These are phyloP conservation scores for Zaprionus lineosus DNA, from an alignment of 2,888 invertebrate species.

Conservation along the genomic window DNA sequence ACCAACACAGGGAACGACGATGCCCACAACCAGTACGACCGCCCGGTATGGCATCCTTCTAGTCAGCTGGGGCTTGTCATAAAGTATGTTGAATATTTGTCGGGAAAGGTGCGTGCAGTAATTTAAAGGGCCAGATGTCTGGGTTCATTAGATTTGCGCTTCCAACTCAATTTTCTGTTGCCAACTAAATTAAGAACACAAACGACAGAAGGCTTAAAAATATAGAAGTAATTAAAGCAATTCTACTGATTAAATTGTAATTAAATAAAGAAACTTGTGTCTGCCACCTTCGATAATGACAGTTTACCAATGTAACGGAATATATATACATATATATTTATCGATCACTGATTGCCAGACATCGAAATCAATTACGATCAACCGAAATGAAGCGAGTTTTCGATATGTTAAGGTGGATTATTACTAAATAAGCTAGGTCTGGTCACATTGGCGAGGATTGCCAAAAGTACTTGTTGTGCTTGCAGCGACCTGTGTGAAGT, in stretches of 20 bases:
- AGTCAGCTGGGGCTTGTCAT: conserved; percentile 60
- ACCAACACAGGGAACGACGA: too few relatives aligned
- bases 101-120: conserved; percentile 57
- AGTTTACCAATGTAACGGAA: too few relatives aligned
- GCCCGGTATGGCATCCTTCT: conserved; percentile 46
- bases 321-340: too few relatives aligned
- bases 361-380: too few relatives aligned
- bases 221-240: not conserved
- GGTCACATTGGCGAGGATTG: conserved; percentile 14
- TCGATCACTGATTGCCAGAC: too few relatives aligned
- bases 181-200: not conserved
- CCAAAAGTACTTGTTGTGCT: conserved; percentile 11
- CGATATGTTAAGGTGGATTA: too few relatives aligned
- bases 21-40: too few relatives aligned
- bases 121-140: conserved; percentile 28
- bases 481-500: conserved; percentile 18
- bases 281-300: too few relatives aligned
- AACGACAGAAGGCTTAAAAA: conserved; percentile 10
- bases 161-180: conserved; percentile 37
- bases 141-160: conserved; percentile 48
- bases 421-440: conserved; percentile 1
- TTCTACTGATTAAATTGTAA: too few relatives aligned
- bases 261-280: too few relatives aligned
- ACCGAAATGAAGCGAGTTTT: too few relatives aligned
- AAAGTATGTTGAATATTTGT: conserved; percentile 73